Evolutionary conservation across 2,797 vertebrate genomes (phyloP).

Genomic region (Petrocephalus schoutedeni): DNA sequence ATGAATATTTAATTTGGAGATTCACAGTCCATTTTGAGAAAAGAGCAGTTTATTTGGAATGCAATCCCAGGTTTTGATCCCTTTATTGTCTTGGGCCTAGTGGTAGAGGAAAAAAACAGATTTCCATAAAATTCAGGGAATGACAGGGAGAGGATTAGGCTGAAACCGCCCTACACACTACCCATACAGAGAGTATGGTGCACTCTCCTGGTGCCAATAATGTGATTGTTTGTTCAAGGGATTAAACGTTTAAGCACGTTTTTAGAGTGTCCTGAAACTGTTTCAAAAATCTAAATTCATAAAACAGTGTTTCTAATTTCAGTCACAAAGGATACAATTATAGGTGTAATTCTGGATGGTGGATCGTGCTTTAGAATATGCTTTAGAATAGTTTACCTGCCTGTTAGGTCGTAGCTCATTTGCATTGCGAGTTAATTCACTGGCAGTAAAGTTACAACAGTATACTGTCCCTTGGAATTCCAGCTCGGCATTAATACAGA

Average conservation of each 20-base stretch:
- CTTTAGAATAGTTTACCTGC: too few relatives aligned
- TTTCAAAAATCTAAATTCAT: conserved; percentile 63
- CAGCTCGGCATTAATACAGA: conserved; percentile 49
- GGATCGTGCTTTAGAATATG: background rate
- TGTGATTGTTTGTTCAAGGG: conserved; percentile 70
- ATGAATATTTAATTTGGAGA: conserved; percentile 5
- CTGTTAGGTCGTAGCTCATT: background rate
- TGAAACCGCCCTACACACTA: conserved; percentile 13
- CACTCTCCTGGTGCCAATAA: conserved; percentile 61
- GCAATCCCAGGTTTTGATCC: background rate
- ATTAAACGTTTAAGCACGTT: conserved; percentile 69
- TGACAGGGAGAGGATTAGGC: background rate
- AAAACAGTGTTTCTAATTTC: conserved; percentile 26
- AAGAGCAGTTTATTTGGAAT: background rate
- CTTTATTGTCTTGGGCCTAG: background rate
- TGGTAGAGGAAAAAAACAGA: background rate
- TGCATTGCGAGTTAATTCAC: conserved; percentile 30
- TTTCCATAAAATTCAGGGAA: background rate
- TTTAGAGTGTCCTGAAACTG: conserved; percentile 34
- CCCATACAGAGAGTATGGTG: conserved; percentile 45
- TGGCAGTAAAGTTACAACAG: conserved; percentile 37
- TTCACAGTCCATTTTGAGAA: background rate
- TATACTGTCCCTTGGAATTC: conserved; percentile 49
- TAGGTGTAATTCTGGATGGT: background rate
- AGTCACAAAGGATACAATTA: background rate